A percentile compares a stretch with the other conserved stretches of the same genome.
Conservation (phyloP, 2,888 invertebrate genomes). For the Litoditis marina region DNA sequence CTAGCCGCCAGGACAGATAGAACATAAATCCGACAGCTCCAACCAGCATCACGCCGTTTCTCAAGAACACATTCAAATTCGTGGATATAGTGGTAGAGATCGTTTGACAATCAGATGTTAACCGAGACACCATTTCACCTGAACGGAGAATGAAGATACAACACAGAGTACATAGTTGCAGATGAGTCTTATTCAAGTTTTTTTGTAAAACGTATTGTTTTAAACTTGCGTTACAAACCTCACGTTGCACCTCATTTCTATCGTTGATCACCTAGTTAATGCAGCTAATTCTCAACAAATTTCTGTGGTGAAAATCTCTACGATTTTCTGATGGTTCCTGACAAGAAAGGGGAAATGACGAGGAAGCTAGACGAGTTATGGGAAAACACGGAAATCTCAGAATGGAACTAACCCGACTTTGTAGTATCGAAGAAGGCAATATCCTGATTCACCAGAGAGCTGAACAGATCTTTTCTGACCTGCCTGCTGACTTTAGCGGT, state of each 20-base stretch:
- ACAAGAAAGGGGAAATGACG: too few species aligned
- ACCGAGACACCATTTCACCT: conserved; percentile 63
- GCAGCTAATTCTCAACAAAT: too few species aligned
- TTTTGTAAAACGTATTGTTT: background rate
- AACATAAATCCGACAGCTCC: conserved; percentile 63
- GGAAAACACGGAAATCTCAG: too few species aligned
- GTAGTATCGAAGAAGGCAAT: conserved; percentile 63
- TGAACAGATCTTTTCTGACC: conserved; percentile 61
- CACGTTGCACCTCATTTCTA: too few species aligned
- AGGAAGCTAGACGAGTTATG: too few species aligned
- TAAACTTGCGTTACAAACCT: too few species aligned
- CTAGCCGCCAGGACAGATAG: conserved; percentile 63
- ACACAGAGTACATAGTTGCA: background rate
- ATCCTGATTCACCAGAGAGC: conserved; percentile 62
- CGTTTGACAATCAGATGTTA: conserved; percentile 64
- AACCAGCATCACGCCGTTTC: conserved; percentile 62
- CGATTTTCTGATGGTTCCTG: too few species aligned
- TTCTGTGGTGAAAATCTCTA: too few species aligned
- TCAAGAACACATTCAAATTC: conserved; percentile 63
- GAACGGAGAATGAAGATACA: conserved; percentile 4
- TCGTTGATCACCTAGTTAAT: too few species aligned
- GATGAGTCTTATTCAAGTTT: background rate
- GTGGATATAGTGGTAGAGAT: conserved; percentile 63
- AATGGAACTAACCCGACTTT: conserved; percentile 64
- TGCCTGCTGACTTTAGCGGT: conserved; percentile 59